Evolutionary conservation across 2,888 invertebrate genomes (phyloP), one percentile per base, ranked within the genome.

Genomic region (Cyclophora punctaria): DNA sequence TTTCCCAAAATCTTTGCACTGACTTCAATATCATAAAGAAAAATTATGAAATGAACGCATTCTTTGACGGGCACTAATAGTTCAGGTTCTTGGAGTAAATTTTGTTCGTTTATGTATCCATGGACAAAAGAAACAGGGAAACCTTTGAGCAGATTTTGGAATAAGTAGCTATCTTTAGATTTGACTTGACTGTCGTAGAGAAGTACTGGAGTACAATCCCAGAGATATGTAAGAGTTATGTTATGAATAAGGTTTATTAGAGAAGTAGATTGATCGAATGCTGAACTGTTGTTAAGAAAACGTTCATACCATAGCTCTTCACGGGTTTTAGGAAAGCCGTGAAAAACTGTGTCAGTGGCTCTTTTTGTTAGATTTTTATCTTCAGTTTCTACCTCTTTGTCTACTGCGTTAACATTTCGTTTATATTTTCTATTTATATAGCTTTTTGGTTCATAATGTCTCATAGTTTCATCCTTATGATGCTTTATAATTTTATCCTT

Each of bases 31-130:
- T 94, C 92, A 20, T 89, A 84, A n/a, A 94, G 67, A 67, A 94
- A 93, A 1, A 94, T 67, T 45, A 94, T 90, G 58, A 90, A 94
- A 69, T 91, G 92, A 40, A 91, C 78, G 66, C 94, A 94, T 49
- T 89, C 89, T 46, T 71, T 77, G 5, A 70, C 71, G 2, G 80
- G 69, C 44, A 81, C 74, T 40, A 90, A 57, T 3, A 91, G 67
- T 49, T 81, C 74, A 0, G 80, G 83, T 56, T 90, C 89, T 44
- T 75, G 70, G 6, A 91, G 63, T 43, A 76, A 71, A 62, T 89
- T 84, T 20, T 83, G 70, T 3, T 87, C 81, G 47, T 88, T 84
- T 42, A 93, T 91, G 60, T 85, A 88, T 0, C 93, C 93, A 70
- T 93, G 93, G 45, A 91, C 78, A 53, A 89, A 92, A 0, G 90